Evolutionary conservation across 2,113 vertebrate species (phyloP).

Genomic region (Aphyosemion australe): DNA sequence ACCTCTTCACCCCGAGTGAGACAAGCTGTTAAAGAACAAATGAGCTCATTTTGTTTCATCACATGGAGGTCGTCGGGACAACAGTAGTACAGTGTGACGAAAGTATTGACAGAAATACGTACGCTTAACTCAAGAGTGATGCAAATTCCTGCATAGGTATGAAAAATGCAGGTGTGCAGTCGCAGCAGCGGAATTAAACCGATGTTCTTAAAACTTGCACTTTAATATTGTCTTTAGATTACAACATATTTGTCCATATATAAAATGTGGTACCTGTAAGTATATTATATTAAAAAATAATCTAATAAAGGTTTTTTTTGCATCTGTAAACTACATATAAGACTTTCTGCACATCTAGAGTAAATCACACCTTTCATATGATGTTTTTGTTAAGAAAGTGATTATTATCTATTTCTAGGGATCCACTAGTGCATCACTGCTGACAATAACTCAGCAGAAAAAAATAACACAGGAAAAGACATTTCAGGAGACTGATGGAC

Average conservation of each 20-base stretch:
- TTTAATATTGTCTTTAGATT: neutral
- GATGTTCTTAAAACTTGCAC: neutral
- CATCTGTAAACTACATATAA: too few relatives aligned
- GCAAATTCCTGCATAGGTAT: slow-evolving; percentile 19
- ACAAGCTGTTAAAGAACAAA: neutral
- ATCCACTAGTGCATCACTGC: neutral
- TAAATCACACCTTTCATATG: too few relatives aligned
- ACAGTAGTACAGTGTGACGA: neutral
- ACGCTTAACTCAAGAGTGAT: neutral
- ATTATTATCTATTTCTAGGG: neutral
- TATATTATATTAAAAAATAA: too few relatives aligned
- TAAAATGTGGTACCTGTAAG: too few relatives aligned
- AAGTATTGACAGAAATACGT: neutral
- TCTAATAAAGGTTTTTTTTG: too few relatives aligned
- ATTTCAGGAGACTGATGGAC: neutral
- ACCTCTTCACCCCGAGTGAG: neutral
- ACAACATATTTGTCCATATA: neutral
- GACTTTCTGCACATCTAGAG: too few relatives aligned
- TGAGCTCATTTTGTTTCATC: slow-evolving; percentile 1
- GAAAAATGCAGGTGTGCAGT: slow-evolving; percentile 11
- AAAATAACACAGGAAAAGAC: neutral
- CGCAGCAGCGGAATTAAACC: neutral
- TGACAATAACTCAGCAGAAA: slow-evolving; percentile 1
- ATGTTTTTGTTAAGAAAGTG: too few relatives aligned
- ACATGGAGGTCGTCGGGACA: neutral